Conservation (phyloP, 2,797 vertebrate genomes). For the Enteromius paludinosus region DNA sequence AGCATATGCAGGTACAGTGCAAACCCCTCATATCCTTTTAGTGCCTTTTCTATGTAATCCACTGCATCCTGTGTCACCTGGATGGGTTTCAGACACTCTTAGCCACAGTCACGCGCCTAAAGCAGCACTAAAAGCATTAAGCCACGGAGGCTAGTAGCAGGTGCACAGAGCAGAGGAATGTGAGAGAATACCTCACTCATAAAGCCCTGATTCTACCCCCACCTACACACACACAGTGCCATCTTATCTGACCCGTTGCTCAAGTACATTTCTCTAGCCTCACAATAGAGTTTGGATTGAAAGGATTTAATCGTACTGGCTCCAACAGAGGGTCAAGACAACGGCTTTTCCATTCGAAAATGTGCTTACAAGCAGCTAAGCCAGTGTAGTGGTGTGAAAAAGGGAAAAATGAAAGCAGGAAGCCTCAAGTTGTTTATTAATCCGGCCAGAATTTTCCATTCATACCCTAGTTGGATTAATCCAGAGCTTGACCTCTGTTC, state of each 20-base stretch:
- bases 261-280: conserved; percentile 42
- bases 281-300: conserved; percentile 57
- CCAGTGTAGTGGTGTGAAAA: conserved; percentile 32
- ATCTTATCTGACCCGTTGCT: conserved; percentile 52
- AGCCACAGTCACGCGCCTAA: conserved; percentile 32
- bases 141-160: conserved; percentile 26
- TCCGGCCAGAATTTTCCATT: conserved; percentile 8
- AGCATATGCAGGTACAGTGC: conserved; percentile 22
- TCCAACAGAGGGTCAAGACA: conserved; percentile 54
- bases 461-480: conserved; percentile 41
- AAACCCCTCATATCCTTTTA: conserved; percentile 42
- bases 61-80: conserved; percentile 49
- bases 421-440: conserved; percentile 28
- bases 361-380: conserved; percentile 44
- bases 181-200: conserved; percentile 47
- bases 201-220: conserved; percentile 6
- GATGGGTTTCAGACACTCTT: conserved; percentile 44
- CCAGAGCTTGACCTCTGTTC: conserved; percentile 19
- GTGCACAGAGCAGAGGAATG: conserved; percentile 11
- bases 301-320: conserved; percentile 58
- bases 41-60: conserved; percentile 43
- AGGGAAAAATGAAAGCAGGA: conserved; percentile 27
- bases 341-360: conserved; percentile 47
- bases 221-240: conserved; percentile 26
- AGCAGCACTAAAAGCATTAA: conserved; percentile 56